phyloP scores from a whole-genome alignment of 2,797 vertebrate genomes.

The Lutjanus campechanus region DNA sequence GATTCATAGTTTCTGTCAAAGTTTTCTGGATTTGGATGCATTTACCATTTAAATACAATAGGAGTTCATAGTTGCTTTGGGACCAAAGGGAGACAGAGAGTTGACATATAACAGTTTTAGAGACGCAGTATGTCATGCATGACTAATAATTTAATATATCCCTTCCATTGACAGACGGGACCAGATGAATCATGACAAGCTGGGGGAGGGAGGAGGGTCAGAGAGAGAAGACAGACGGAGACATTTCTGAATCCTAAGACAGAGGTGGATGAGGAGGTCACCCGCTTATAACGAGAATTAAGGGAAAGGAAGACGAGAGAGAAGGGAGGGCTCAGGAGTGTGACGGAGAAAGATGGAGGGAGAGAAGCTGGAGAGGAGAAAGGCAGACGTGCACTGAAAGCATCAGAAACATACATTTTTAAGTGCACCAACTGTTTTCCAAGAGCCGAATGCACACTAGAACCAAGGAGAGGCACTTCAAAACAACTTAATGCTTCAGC shows the following conservation, averaged over 20 bases:
- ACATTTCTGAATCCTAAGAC: constrained; percentile 23
- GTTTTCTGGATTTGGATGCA: constrained; percentile 15
- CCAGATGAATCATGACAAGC: constrained; percentile 62
- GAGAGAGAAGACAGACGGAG: constrained; percentile 22
- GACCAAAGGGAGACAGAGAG: constrained; percentile 6
- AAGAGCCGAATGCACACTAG: constrained; percentile 39
- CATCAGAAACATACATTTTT: constrained; percentile 67
- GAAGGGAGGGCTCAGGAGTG: background rate
- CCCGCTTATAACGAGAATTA: constrained; percentile 56
- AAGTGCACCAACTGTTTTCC: constrained; percentile 62
- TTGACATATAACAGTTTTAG: constrained; percentile 36
- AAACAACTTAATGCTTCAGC: constrained; percentile 53
- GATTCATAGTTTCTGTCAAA: background rate
- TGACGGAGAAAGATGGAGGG: constrained; percentile 13
- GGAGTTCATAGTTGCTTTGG: constrained; percentile 28
- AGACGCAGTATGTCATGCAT: constrained; percentile 52
- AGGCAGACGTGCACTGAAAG: constrained; percentile 44
- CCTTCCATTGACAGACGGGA: constrained; percentile 34
- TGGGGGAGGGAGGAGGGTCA: constrained; percentile 22
- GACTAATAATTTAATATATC: constrained; percentile 69
- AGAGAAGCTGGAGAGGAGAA: constrained; percentile 21
- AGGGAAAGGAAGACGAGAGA: constrained; percentile 18
- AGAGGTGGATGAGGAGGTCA: constrained; percentile 55
- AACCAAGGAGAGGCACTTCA: constrained; percentile 51
- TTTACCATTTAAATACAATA: constrained; percentile 34